Conservation (phyloP, 2,797 vertebrate species). For the Staurois parvus region DNA sequence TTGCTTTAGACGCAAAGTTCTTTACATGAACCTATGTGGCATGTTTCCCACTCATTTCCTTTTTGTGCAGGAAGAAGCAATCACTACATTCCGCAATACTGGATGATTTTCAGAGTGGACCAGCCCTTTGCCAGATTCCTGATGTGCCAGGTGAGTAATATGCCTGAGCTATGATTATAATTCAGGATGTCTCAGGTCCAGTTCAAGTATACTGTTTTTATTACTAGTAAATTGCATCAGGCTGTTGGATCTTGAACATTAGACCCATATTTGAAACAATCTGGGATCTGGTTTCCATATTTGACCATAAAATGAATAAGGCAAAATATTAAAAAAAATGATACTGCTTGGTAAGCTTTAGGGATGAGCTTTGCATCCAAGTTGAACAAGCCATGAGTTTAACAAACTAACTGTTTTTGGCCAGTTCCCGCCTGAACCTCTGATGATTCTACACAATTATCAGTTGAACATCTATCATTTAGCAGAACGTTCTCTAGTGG, state of each 20-base stretch:
- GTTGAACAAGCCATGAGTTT: too few species aligned
- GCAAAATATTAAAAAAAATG: neutral
- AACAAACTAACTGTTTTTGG: too few species aligned
- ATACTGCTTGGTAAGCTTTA: neutral
- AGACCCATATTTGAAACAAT: neutral
- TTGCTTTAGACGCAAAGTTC: neutral
- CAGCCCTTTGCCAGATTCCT: conserved; percentile 20
- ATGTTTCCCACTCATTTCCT: conserved; percentile 33
- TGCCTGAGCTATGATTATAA: conserved; percentile 9
- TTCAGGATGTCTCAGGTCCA: neutral
- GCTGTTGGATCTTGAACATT: neutral
- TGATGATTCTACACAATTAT: too few species aligned
- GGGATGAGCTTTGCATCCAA: too few species aligned
- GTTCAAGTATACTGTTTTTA: neutral
- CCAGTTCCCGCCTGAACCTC: too few species aligned
- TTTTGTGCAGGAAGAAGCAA: neutral
- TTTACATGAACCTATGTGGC: conserved; percentile 26
- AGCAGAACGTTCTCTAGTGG: too few species aligned
- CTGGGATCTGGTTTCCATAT: neutral
- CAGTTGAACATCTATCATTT: too few species aligned
- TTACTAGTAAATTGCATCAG: neutral
- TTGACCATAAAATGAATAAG: neutral
- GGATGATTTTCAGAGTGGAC: neutral
- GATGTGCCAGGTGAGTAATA: conserved; percentile 37
- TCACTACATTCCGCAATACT: neutral